Evolutionary conservation across 2,888 invertebrate genomes (phyloP).

Genomic region (Perdita meconis): DNA sequence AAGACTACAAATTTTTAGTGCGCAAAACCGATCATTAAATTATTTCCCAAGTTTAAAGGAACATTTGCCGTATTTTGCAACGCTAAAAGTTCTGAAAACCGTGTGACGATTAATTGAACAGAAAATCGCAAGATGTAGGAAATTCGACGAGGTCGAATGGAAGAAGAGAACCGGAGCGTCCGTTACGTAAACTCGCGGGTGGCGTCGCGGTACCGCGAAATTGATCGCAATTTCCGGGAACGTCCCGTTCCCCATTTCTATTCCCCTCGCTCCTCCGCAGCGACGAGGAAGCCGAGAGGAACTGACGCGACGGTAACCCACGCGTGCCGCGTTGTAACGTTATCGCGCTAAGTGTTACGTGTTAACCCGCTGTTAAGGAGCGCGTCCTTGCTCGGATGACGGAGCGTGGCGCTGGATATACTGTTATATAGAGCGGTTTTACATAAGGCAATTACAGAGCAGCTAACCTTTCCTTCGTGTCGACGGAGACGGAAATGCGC

Average conservation of each 20-base stretch:
- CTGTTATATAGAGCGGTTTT: constrained; percentile 57
- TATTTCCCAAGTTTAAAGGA: too few relatives aligned
- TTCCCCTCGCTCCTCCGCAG: constrained; percentile 37
- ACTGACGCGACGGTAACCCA: constrained; percentile 53
- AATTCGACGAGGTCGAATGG: too few relatives aligned
- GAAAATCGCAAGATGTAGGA: too few relatives aligned
- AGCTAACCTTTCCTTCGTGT: constrained; percentile 32
- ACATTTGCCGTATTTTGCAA: too few relatives aligned
- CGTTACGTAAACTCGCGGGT: constrained; percentile 27
- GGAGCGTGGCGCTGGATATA: constrained; percentile 27
- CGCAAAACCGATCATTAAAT: too few relatives aligned
- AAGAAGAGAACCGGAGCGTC: background rate
- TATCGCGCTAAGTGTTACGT: constrained; percentile 68
- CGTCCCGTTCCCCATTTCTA: constrained; percentile 33
- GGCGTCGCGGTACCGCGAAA: constrained; percentile 44
- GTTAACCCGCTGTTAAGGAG: constrained; percentile 63
- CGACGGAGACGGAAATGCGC: constrained; percentile 1
- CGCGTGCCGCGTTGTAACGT: constrained; percentile 64
- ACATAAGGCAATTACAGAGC: constrained; percentile 47
- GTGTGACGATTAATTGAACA: too few relatives aligned
- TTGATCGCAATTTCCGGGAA: constrained; percentile 65
- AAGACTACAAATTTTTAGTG: too few relatives aligned
- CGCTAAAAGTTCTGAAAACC: too few relatives aligned
- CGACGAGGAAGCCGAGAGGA: constrained; percentile 41
- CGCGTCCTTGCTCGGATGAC: constrained; percentile 63